These are phyloP conservation scores for Cavia porcellus DNA, from an alignment of 2,113 vertebrate genomes.

Conservation along the genomic window DNA sequence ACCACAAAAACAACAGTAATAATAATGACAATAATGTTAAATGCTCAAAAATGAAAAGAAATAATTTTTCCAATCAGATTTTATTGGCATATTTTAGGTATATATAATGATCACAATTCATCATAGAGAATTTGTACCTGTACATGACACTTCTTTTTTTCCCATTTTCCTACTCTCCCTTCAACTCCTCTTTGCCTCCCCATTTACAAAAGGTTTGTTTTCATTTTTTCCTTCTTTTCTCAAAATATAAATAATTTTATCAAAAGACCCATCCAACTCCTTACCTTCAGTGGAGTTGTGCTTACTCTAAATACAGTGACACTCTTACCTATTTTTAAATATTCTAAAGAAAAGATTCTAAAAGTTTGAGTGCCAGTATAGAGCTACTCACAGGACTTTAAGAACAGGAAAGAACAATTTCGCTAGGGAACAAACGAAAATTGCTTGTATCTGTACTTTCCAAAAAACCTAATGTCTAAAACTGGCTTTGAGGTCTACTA, in stretches of 20 bases:
- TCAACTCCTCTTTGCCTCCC: not conserved
- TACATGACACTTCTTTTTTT: not conserved
- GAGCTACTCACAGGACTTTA: not conserved
- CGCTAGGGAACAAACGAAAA: not conserved
- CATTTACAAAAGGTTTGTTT: not conserved
- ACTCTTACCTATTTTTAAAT: not conserved
- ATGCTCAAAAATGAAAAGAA: not conserved
- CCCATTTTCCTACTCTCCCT: not conserved
- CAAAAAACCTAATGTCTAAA: constrained; percentile 11
- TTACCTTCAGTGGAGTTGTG: not conserved
- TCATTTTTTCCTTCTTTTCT: not conserved
- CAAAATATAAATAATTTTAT: constrained; percentile 9
- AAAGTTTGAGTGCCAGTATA: not conserved
- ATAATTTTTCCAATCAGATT: not conserved
- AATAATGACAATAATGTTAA: not conserved
- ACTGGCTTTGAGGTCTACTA: constrained; percentile 6
- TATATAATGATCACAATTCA: not conserved
- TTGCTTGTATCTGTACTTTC: not conserved
- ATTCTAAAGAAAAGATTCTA: not conserved
- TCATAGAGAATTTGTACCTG: not conserved
- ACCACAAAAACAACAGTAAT: not conserved
- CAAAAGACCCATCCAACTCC: not conserved
- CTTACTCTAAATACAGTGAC: not conserved
- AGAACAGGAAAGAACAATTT: not conserved
- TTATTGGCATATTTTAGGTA: not conserved